Evolutionary conservation across 2,888 invertebrate genomes (phyloP), one percentile per base, ranked within the genome.

Genomic region (Rhabditophanes sp.): DNA sequence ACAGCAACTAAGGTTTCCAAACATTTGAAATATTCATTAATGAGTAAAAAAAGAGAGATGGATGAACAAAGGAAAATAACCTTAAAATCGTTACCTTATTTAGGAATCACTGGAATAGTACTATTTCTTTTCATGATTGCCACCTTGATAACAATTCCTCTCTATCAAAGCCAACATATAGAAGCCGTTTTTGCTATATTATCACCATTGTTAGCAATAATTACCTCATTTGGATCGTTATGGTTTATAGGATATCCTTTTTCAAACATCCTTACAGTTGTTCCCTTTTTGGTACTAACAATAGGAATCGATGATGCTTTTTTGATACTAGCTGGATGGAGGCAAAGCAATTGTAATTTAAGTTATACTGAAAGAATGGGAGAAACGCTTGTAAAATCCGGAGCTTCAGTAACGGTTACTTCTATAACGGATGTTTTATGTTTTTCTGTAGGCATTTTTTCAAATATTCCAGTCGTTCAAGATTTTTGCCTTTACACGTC

Each of bases 241-340:
- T 59, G 55, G 49, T 38, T 43, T 16, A 21, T 44, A 9, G 58
- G 54, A 1, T 47, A 46, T 19, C 59, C 59, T 5, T 59, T 59
- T 44, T 53, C 55, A 22, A 59, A 59, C 33, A 56, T 59, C 35
- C 42, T 59, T 7, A 59, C 58, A 5, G 56, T 59, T 22, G 58
- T 59, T 2, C 59, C 59, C 5, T 59, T 59, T 26, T 41, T 58
- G 17, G 51, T 56, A 6, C 46, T 56, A 12, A 59, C 58, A 2
- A 59, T 59, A 19, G 59, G 59, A n/a, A 53, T 59, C 25, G 59
- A 59, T 30, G 59, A 59, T 29, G 59, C 59, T 2, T 59, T 59
- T 29, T 37, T 59, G 25, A 48, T 59, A 14, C 39, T 59, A 8
- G 59, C 59, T 6, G 59, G 58, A 7, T 59, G 59, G 59, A 39